Conservation (phyloP, 2,888 invertebrate species). For the Apamea epomidion region DNA sequence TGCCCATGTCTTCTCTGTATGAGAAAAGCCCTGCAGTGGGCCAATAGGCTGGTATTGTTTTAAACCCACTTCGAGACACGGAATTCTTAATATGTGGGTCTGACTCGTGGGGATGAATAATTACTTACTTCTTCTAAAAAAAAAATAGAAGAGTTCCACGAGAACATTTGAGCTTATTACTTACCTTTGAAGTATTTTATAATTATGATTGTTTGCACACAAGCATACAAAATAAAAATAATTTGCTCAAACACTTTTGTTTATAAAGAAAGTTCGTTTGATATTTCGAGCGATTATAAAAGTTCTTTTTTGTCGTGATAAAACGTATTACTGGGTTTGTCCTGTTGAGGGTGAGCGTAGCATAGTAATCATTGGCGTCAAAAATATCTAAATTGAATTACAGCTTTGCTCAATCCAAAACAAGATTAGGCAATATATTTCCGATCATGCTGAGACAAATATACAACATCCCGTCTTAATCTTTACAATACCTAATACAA, state of each 20-base stretch:
- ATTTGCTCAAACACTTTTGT: conserved; percentile 33
- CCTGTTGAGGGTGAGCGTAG: neutral
- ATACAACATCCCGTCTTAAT: neutral
- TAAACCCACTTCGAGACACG: too few relatives aligned
- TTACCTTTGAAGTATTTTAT: conserved; percentile 41
- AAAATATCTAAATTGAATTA: neutral
- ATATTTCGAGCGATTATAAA: conserved; percentile 14
- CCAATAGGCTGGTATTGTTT: too few relatives aligned
- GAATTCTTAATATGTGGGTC: neutral
- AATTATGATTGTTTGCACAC: conserved; percentile 22
- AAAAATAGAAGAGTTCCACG: neutral
- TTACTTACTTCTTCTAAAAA: neutral
- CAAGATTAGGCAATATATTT: neutral
- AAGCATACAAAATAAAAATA: conserved; percentile 25
- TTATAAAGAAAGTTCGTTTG: conserved; percentile 32
- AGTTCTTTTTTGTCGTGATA: neutral
- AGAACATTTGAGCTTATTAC: conserved; percentile 7
- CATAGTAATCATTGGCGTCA: neutral
- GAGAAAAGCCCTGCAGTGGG: too few relatives aligned
- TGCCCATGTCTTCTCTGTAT: too few relatives aligned
- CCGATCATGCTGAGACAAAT: neutral
- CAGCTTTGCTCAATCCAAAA: neutral
- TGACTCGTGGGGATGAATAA: too few relatives aligned
- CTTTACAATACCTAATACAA: neutral
- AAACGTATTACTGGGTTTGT: conserved; percentile 14